These are phyloP conservation scores for Gallinago solitaria DNA, from an alignment of 2,797 vertebrate species.

Conservation along the genomic window DNA sequence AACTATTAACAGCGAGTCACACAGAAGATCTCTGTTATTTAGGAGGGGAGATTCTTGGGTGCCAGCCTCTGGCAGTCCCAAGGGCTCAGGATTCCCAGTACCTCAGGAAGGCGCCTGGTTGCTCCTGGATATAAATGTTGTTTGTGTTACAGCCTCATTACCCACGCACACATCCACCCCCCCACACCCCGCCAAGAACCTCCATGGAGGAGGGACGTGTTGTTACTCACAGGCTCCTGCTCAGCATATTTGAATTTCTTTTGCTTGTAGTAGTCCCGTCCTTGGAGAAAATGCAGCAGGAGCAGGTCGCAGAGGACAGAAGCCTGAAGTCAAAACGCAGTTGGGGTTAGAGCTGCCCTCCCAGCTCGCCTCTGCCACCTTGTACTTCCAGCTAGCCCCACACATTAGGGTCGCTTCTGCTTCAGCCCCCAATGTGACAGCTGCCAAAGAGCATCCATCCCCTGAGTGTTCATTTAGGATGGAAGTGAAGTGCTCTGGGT, in stretches of 20 bases:
- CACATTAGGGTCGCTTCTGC: background rate
- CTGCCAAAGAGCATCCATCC: background rate
- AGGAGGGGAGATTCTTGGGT: background rate
- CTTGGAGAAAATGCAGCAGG: constrained; percentile 89
- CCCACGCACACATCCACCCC: background rate
- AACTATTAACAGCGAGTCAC: background rate
- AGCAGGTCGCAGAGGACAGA: constrained; percentile 95
- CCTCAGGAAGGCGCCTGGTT: background rate
- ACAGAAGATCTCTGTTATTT: background rate
- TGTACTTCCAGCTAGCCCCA: background rate
- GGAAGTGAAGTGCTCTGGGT: background rate
- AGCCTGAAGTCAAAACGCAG: constrained; percentile 79
- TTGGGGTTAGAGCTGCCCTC: background rate
- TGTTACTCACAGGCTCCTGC: constrained; percentile 55
- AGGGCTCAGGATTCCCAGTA: background rate
- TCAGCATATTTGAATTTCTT: constrained; percentile 94
- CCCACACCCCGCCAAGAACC: background rate
- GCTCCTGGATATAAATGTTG: background rate
- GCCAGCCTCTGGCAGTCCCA: background rate
- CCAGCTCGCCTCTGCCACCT: background rate
- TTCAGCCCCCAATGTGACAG: background rate
- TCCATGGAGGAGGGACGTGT: accelerated
- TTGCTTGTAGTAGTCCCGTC: constrained; percentile 92
- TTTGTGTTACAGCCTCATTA: background rate
- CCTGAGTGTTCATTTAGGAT: background rate